These are phyloP conservation scores for Perodicticus potto DNA, from an alignment of 2,797 vertebrate species.

Conservation along the genomic window DNA sequence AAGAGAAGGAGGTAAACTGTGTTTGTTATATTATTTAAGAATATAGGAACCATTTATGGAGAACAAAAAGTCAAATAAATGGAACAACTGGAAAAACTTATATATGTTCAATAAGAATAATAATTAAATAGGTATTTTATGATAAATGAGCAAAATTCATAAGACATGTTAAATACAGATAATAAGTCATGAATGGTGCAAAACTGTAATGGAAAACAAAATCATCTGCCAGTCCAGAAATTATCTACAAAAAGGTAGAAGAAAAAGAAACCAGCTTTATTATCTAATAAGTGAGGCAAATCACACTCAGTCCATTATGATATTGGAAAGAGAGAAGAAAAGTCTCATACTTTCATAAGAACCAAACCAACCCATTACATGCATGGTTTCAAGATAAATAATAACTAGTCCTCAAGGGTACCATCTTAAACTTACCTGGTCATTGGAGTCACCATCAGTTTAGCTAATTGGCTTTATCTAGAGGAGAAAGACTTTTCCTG, in stretches of 20 bases:
- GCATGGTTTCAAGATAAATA: background rate
- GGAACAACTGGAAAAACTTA: background rate
- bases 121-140: background rate
- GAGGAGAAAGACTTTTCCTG: background rate
- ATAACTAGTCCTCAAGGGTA: background rate
- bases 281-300: background rate
- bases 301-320: background rate
- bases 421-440: background rate
- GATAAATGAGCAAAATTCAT: background rate
- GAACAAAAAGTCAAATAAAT: background rate
- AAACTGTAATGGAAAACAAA: conserved; percentile 2
- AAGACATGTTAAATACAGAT: background rate
- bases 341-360: background rate
- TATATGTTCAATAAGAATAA: background rate
- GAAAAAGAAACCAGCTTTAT: background rate
- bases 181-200: background rate
- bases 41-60: background rate
- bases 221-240: background rate
- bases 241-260: background rate
- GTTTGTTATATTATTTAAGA: background rate
- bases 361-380: background rate
- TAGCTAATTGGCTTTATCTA: background rate
- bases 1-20: background rate
- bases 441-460: background rate
- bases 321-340: background rate